A percentile compares a stretch with the other conserved stretches of the same genome.
Conservation (phyloP, 2,888 invertebrate species). For the Marasmarcha lunaedactyla region DNA sequence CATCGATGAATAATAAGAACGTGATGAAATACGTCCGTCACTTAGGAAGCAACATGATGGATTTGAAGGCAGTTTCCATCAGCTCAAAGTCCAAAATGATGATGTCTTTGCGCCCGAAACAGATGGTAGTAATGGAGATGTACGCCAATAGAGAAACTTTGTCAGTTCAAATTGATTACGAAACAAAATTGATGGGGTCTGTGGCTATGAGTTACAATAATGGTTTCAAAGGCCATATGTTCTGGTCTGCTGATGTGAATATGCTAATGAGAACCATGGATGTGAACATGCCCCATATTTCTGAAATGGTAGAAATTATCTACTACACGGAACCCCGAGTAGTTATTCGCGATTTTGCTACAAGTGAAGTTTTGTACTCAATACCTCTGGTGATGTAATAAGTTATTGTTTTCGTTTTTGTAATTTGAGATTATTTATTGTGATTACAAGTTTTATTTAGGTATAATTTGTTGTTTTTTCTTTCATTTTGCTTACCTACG, state of each 20-base stretch:
- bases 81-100: conserved; percentile 16
- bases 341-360: conserved; percentile 11
- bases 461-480: neutral
- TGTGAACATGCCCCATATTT: conserved; percentile 8
- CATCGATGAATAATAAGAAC: conserved; percentile 7
- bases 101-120: conserved; percentile 21
- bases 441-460: neutral
- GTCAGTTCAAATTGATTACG: conserved; percentile 25
- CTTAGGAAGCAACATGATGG: conserved; percentile 15
- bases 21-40: conserved; percentile 17
- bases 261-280: conserved; percentile 19
- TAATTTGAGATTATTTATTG: neutral
- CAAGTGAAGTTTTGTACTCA: conserved; percentile 1
- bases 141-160: conserved; percentile 20
- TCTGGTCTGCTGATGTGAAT: conserved; percentile 26
- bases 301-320: conserved; percentile 23
- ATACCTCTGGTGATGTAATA: conserved; percentile 5
- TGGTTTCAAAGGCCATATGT: conserved; percentile 24
- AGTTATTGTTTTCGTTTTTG: neutral
- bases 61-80: conserved; percentile 15
- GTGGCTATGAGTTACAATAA: conserved; percentile 23
- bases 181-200: conserved; percentile 22
- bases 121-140: conserved; percentile 21
- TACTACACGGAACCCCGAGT: conserved; percentile 22
- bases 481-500: no score